phyloP scores from a whole-genome alignment of 2,113 vertebrate species.

The Ascaphus truei region DNA sequence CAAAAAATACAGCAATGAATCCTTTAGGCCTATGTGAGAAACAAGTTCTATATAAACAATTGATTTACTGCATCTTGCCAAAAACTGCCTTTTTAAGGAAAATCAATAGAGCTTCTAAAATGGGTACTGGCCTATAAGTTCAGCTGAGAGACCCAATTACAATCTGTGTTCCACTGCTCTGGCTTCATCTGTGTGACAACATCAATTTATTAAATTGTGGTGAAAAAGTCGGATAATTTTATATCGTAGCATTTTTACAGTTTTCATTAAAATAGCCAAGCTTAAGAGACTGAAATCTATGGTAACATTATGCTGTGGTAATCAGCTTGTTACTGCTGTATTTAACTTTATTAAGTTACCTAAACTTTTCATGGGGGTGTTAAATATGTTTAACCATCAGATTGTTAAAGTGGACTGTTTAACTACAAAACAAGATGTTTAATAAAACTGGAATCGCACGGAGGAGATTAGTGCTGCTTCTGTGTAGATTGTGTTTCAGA shows the following conservation, averaged over 20 bases:
- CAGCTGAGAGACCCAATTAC: not conserved
- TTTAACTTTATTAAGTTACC: not conserved
- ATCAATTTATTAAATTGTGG: not conserved
- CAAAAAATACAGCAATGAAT: not conserved
- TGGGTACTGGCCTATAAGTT: not conserved
- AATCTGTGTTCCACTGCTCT: not conserved
- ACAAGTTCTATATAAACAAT: not conserved
- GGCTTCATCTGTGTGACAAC: not conserved
- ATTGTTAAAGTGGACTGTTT: not conserved
- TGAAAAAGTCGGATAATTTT: not conserved
- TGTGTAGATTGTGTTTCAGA: not conserved
- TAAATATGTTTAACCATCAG: not conserved
- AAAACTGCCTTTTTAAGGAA: not conserved
- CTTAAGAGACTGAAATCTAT: not conserved
- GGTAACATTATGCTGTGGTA: not conserved
- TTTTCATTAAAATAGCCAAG: not conserved
- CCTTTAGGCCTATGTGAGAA: not conserved
- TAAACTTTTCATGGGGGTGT: not conserved
- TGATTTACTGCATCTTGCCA: not conserved
- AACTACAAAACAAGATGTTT: not conserved
- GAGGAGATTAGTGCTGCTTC: not conserved
- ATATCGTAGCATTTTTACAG: not conserved
- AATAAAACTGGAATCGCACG: not conserved
- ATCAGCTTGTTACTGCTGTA: not conserved
- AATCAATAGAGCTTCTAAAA: not conserved